Base-by-base conservation (phyloP, 2,888 invertebrate species). In the Cephus pygmeus region DNA sequence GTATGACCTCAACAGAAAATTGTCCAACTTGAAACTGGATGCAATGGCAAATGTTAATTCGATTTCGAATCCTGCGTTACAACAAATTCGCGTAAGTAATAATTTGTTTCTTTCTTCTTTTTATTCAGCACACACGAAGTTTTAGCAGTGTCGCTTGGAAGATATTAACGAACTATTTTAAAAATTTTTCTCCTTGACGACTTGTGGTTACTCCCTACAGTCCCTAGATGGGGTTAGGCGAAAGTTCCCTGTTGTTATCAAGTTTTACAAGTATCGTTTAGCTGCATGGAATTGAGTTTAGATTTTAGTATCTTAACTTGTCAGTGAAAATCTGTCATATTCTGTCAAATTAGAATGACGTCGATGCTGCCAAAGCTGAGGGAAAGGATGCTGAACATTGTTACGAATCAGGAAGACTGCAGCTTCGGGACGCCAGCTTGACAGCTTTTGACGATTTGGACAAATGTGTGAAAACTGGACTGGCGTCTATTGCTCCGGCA, bases 321-420 rank as follows among this genome's bases (percentile, higher is more conserved):
- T 15, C 40, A 40, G 15, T 15, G 40, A 23, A 56, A 56, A 56
- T 9, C 56, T 56, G 6, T 6, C 1, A 12, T 56, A 6, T 23
- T 15, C 33, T 74, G 35, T 30, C 1, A n/a, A 34, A 34, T 23
- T 76, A 11, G 68, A 69, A 33, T 3, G 35, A 40, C n/a, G 34
- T 71, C 30, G 12, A 12, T 36, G 33, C 79, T 4, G 81, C 83
- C 12, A 81, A 80, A 4, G 75, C 56, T 1, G n/a, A 34, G 36
- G 81, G 81, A 15, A 84, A 79, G 30, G 12, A 82, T 31, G 81
- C 77, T 6, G 78, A 81, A n/a, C n/a, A 3, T 4, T 82, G 84
- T 35, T 81, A 81, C 77, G 75, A 84, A 69, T 77, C 82, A 2
- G 77, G 79, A 34, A 80, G 81, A 78, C 34, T 76, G 12, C 76